Evolutionary conservation across 1,140 invertebrate genomes (phyloP), one percentile per base, ranked within the genome.

Genomic region (Drosophila nikananu): DNA sequence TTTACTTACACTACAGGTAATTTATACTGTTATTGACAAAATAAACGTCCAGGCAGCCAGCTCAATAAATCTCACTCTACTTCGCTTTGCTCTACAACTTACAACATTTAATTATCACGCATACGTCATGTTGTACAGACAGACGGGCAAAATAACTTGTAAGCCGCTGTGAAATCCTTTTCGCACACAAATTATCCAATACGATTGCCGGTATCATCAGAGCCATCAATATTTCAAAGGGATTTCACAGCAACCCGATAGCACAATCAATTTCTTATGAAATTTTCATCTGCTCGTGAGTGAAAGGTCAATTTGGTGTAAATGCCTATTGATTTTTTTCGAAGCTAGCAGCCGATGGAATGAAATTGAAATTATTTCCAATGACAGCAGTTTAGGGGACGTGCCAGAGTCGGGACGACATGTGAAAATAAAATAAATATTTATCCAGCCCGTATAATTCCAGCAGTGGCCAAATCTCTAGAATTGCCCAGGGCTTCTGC

Each of bases 281-380:
- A 73, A 61, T 73, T 73, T 73, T 73, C 61, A 71, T 65, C 49
- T 44, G 66, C 30, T 58, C 30, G 55, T 60, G 42, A 62, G 60
- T 59, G 60, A 62, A 83, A 83, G 77, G 60, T 55, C 71, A 60
- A 83, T 80, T 80, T 61, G 71, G 62, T 80, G 81, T 64, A 63
- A 83, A 83, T 76, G 71, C 58, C 49, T 84, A 80, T 80, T 80
- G 81, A 83, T 83, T 77, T 72, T 37, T 37, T n/a, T 35, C 25
- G 9, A 6, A n/a, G 48, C 15, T 13, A 52, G 49, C 25, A 54
- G 52, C 32, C 39, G 25, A 42, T 41, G 46, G 39, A 84, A 76
- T 73, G 67, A 86, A 90, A 89, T 89, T 84, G 81, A 84, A 84
- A 89, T 84, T 76, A 89, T 86, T 81, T 70, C 49, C 59, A 90